Percentiles rank a stretch among this genome's conserved stretches.
These are phyloP conservation scores for Plutomurus gul DNA, from an alignment of 1,140 invertebrate genomes.

Conservation along the genomic window DNA sequence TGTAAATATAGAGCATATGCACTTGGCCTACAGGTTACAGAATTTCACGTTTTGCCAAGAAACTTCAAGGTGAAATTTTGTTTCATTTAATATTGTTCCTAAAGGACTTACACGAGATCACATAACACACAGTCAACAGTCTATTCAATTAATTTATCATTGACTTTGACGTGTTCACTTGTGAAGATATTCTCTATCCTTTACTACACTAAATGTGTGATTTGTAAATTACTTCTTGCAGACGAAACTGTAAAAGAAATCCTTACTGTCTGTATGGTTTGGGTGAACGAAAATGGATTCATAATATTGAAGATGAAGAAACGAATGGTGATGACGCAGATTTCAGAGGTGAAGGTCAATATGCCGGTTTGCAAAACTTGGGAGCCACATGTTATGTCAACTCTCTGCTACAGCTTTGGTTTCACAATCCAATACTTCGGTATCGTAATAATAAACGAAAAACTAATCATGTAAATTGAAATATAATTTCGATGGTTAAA, in stretches of 20 bases:
- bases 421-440: conserved; percentile 70
- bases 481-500: no score
- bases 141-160: background rate
- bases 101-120: background rate
- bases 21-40: background rate
- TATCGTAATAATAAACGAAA: conserved; percentile 43
- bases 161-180: background rate
- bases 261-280: conserved; percentile 69
- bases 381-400: conserved; percentile 77
- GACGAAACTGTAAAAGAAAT: conserved; percentile 69
- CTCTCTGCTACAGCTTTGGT: conserved; percentile 74
- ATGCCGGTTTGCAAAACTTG: conserved; percentile 72
- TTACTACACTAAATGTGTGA: no score
- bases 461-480: conserved; percentile 10
- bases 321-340: background rate
- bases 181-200: background rate
- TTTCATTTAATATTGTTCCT: background rate
- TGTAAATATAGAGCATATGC: background rate
- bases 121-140: background rate
- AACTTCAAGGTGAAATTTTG: background rate
- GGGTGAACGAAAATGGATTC: conserved; percentile 65
- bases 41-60: background rate
- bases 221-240: conserved; percentile 52
- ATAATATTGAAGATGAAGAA: background rate
- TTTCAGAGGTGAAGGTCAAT: conserved; percentile 59